A percentile compares a stretch with the other conserved stretches of the same genome.
Evolutionary conservation across 2,888 invertebrate species (phyloP).

Genomic region (Clostera curtula): DNA sequence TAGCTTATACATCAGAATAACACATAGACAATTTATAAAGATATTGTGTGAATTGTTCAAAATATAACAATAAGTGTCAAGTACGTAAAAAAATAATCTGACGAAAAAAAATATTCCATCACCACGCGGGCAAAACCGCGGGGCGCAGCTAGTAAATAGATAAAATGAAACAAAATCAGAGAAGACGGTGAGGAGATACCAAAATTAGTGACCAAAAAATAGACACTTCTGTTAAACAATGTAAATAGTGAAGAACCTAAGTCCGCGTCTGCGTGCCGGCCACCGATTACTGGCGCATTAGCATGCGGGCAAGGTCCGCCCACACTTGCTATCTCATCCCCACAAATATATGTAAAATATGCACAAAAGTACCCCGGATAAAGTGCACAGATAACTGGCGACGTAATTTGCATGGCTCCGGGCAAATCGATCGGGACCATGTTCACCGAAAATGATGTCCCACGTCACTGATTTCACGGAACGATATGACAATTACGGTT

Average conservation of each 20-base stretch:
- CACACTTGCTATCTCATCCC: constrained; percentile 57
- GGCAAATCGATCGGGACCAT: constrained; percentile 48
- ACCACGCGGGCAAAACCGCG: too few relatives aligned
- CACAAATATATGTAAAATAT: constrained; percentile 68
- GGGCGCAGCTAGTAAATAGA: too few relatives aligned
- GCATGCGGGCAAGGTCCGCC: constrained; percentile 55
- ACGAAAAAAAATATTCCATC: too few relatives aligned
- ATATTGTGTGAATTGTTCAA: too few relatives aligned
- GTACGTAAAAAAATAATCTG: too few relatives aligned
- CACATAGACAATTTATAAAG: too few relatives aligned
- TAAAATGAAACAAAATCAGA: too few relatives aligned
- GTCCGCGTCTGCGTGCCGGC: constrained; percentile 34
- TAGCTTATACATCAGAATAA: too few relatives aligned
- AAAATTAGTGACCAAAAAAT: too few relatives aligned
- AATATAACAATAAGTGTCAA: too few relatives aligned
- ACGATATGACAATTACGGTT: constrained; percentile 1
- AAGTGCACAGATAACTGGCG: constrained; percentile 65
- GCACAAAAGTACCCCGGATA: constrained; percentile 67
- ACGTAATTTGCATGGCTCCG: constrained; percentile 67
- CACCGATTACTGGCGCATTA: constrained; percentile 48
- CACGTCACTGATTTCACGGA: constrained; percentile 11
- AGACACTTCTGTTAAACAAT: not conserved
- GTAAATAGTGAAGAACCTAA: constrained; percentile 25
- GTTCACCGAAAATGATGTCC: constrained; percentile 52
- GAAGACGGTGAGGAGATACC: too few relatives aligned